Percentiles rank a stretch among this genome's conserved stretches.
Evolutionary conservation across 2,888 invertebrate genomes (phyloP).

Genomic region (Pelosia muscerda): DNA sequence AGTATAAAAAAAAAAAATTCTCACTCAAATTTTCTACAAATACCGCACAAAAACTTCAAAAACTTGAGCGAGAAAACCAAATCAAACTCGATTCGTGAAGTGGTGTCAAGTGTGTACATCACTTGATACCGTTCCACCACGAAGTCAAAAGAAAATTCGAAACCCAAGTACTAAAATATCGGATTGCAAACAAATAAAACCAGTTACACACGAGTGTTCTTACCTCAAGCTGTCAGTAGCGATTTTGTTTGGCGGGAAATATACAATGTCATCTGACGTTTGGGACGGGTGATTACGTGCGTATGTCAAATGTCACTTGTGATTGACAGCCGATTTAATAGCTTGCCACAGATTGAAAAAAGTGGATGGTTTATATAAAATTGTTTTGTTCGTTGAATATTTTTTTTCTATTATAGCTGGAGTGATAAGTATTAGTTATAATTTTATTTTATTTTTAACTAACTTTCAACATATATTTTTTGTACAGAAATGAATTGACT

Average conservation of each 20-base stretch:
- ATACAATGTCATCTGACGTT: slow-evolving; percentile 14
- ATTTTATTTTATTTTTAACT: no score
- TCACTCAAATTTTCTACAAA: no score
- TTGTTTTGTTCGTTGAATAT: slow-evolving; percentile 1
- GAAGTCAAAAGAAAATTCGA: neutral
- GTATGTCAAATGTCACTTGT: slow-evolving; percentile 14
- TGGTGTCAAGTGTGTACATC: neutral
- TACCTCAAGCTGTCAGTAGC: neutral
- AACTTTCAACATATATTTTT: no score
- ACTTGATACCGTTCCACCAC: neutral
- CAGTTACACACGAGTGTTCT: neutral
- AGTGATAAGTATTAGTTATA: no score
- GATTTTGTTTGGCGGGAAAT: neutral
- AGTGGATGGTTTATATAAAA: neutral
- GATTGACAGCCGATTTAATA: slow-evolving; percentile 15
- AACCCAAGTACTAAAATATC: neutral
- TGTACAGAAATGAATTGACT: no score
- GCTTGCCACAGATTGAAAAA: slow-evolving; percentile 7
- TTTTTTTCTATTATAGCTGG: neutral
- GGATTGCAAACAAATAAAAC: neutral
- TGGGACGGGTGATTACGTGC: slow-evolving; percentile 3
- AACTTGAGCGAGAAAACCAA: neutral
- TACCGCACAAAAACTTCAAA: no score
- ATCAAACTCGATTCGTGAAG: neutral
- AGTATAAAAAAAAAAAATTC: no score